Evolutionary conservation across 2,113 vertebrate genomes (phyloP), one percentile per base, ranked within the genome.

Genomic region (Semicossyphus pulcher): DNA sequence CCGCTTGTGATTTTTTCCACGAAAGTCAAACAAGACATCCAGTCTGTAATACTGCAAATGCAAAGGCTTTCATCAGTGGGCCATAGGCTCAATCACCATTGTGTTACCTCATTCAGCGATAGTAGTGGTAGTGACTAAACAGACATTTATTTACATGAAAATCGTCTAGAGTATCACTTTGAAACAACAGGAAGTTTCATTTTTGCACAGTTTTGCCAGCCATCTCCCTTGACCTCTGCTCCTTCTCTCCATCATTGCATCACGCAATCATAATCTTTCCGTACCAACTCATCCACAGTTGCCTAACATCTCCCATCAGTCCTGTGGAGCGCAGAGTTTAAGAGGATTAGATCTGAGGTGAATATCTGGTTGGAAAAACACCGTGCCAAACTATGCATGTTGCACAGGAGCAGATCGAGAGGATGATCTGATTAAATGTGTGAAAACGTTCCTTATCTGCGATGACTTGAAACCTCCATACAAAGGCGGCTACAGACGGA

Each of bases 391-490:
- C 44, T 85, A 82, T 86, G 91, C 87, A 79, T 85, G 86, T 86
- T 83, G 88, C 84, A 85, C 69, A 73, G 65, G 60, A 87, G 78
- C 76, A 80, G 77, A 86, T 88, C 54, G 48, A 47, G 72, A 31
- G 74, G 83, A 76, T 12, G 29, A 92, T 93, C 91, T 92, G 91
- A 93, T 93, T 87, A 92, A 89, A 85, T 83, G 76, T 78, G 88
- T 89, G 89, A 92, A 92, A 91, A 91, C 66, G 86, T 60, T 73
- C 78, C 87, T 93, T 92, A 93, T 93, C 93, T 86, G 78, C 4
- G 83, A 91, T 89, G 82, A 86, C 82, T 92, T 92, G 88, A 92
- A 93, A 92, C 87, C 88, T 89, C 80, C 76, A 82, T 82, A 84
- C 84, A 87, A 87, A 88, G 54, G 51, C 48, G 39, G 61, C 45